Base-by-base conservation (phyloP, 1,140 invertebrate genomes). In the Nasonia longicornis region DNA sequence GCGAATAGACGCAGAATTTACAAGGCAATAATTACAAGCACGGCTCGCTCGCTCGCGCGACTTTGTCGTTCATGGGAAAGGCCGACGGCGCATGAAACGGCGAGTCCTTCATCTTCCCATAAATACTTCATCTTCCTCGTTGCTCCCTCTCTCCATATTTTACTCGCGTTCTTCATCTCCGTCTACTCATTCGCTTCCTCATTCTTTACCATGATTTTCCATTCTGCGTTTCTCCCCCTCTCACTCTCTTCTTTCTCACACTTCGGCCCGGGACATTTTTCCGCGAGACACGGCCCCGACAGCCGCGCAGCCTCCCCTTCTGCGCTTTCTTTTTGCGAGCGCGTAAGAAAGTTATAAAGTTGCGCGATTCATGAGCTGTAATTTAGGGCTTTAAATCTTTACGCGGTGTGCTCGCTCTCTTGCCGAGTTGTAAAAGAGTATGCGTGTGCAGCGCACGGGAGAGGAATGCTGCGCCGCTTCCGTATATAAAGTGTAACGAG, bases 91-190 rank as follows among this genome's bases (percentile, higher is more conserved):
- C 74, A 31, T 64, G 66, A 29, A 26, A 35, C 66, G 66, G 12
- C 66, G 66, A n/a, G 29, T 75, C 72, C 79, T 71, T 71, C 67
- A 72, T 81, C 74, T 81, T 77, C 45, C 35, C 80, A 81, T 77
- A 77, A 81, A 81, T 81, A 81, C 72, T 76, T 77, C 72, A 71
- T 83, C 77, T 72, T 69, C 38, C 72, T 74, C 79, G 79, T 80
- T 76, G 52, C 48, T 74, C 22, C 58, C 26, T 64, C 58, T 31
- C 67, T 35, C 42, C 58, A 29, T 80, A 66, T 73, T 45, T 74
- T 42, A 63, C 69, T 26, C 78, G 48, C 78, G 52, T 58, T 73
- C 35, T 45, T 45, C 66, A 71, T 70, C 67, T 70, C 73, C 70
- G 29, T 76, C 73, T 52, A 42, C 20, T 72, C 74, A 63, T 77